phyloP scores from a whole-genome alignment of 2,113 vertebrate genomes.

The Castor canadensis region DNA sequence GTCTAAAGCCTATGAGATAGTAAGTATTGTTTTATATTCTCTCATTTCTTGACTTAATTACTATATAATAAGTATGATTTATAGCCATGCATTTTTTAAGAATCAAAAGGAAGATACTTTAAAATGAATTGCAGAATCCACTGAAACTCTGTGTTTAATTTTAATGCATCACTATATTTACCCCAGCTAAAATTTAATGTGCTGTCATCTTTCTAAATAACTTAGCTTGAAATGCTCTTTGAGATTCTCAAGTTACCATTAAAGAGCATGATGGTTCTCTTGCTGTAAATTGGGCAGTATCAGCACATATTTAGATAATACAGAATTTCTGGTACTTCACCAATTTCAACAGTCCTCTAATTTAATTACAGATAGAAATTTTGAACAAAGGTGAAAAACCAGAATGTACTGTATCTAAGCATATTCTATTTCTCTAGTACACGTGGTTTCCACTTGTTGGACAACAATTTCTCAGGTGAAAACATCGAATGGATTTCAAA shows the following conservation, averaged over 20 bases:
- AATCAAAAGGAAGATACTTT: conserved; percentile 53
- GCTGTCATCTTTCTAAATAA: conserved; percentile 70
- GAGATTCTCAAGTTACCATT: conserved; percentile 60
- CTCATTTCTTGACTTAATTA: conserved; percentile 39
- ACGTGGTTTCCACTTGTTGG: neutral
- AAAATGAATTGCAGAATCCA: conserved; percentile 65
- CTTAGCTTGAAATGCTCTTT: conserved; percentile 60
- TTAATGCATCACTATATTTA: conserved; percentile 73
- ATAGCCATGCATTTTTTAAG: conserved; percentile 3
- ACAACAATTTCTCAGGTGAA: neutral
- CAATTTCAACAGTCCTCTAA: neutral
- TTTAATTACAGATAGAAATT: neutral
- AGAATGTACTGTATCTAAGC: neutral
- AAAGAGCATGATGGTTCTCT: conserved; percentile 50
- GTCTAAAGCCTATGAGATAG: neutral
- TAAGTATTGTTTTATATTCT: neutral
- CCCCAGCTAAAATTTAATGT: conserved; percentile 71
- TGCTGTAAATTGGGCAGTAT: conserved; percentile 43
- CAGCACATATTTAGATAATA: neutral
- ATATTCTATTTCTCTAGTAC: neutral
- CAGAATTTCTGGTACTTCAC: neutral
- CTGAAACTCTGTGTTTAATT: conserved; percentile 70
- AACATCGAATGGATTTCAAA: conserved; percentile 33
- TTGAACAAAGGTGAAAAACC: neutral
- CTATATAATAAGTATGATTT: conserved; percentile 47